phyloP scores from a whole-genome alignment of 2,888 invertebrate species.

The Horisme vitalbata region DNA sequence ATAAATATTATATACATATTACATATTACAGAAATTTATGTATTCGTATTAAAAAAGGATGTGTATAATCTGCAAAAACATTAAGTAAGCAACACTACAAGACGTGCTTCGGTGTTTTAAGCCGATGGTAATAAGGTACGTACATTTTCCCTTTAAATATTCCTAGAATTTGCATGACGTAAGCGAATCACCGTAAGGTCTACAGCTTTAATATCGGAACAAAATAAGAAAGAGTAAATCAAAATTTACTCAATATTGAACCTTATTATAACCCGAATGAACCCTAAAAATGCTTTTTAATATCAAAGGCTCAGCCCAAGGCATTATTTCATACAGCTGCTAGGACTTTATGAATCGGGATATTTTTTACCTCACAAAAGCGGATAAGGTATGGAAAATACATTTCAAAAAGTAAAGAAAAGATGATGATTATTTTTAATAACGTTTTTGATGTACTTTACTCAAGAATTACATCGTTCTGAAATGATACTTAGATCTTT shows the following conservation, averaged over 20 bases:
- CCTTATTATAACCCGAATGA: conserved; percentile 13
- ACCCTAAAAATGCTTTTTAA: conserved; percentile 14
- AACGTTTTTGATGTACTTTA: no score
- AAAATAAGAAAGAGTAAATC: conserved; percentile 7
- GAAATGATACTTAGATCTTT: no score
- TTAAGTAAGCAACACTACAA: no score
- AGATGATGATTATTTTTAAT: no score
- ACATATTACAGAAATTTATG: no score
- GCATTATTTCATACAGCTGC: conserved; percentile 3
- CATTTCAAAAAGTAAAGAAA: no score
- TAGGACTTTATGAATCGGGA: conserved; percentile 9
- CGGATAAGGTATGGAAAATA: conserved; percentile 4
- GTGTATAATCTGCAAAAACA: no score
- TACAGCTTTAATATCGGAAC: conserved; percentile 14
- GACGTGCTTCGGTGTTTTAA: no score
- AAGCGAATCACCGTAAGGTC: background rate
- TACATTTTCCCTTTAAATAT: background rate
- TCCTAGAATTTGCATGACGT: background rate
- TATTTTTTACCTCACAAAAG: conserved; percentile 4
- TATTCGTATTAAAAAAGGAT: no score
- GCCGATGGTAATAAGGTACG: no score
- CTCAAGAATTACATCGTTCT: no score
- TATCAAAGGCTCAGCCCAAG: conserved; percentile 6
- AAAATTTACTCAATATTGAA: conserved; percentile 16
- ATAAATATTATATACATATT: no score